Conservation (phyloP, 2,797 vertebrate species). For the Acanthis flammea region DNA sequence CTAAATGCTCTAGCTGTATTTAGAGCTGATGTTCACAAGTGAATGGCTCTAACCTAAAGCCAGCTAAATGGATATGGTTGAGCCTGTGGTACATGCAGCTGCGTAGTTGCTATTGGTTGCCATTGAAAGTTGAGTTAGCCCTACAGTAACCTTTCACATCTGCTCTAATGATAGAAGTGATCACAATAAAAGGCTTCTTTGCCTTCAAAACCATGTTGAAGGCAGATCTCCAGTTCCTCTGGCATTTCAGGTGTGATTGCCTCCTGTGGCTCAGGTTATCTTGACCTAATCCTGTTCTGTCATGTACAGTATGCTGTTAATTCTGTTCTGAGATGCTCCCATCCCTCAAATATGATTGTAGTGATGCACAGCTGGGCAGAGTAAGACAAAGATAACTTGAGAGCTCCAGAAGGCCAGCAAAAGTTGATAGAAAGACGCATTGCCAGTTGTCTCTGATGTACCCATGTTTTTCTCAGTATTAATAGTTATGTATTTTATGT, state of each 20-base stretch:
- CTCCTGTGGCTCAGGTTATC: background rate
- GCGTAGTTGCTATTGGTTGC: conserved; percentile 25
- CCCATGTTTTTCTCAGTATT: background rate
- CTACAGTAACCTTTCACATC: conserved; percentile 64
- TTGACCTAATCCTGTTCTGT: background rate
- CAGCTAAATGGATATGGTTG: conserved; percentile 27
- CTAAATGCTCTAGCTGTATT: background rate
- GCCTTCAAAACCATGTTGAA: conserved; percentile 56
- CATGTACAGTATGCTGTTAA: background rate
- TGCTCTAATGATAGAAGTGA: conserved; percentile 56
- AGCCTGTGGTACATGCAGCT: conserved; percentile 18
- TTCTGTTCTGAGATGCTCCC: background rate
- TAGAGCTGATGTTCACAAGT: background rate
- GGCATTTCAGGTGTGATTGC: background rate
- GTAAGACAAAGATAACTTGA: background rate
- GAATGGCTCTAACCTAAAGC: conserved; percentile 20
- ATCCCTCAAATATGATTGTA: background rate
- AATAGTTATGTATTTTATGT: background rate
- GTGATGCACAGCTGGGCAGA: background rate
- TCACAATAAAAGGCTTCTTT: conserved; percentile 47
- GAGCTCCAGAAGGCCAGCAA: background rate
- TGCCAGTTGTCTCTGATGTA: background rate
- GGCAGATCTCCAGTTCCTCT: conserved; percentile 4
- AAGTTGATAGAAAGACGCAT: background rate
- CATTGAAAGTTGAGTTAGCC: conserved; percentile 68